phyloP scores from a whole-genome alignment of 2,888 invertebrate species.

The Drosophila nigricruria region DNA sequence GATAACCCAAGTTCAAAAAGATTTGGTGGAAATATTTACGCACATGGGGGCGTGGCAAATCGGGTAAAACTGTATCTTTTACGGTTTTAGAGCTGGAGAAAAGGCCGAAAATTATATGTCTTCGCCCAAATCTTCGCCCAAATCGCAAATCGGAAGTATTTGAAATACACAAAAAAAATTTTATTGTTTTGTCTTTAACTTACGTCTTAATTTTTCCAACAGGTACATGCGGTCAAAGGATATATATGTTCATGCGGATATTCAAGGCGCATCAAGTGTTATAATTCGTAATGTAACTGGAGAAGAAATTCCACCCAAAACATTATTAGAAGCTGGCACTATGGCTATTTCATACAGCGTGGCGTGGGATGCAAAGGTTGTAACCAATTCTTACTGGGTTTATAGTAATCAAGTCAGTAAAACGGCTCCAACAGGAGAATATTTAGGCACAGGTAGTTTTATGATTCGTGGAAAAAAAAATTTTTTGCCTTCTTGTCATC shows the following conservation, averaged over 20 bases:
- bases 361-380: slow-evolving; percentile 99
- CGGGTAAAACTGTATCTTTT: too few relatives aligned
- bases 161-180: too few relatives aligned
- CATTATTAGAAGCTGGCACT: slow-evolving; percentile 97
- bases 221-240: slow-evolving; percentile 89
- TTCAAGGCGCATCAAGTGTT: slow-evolving; percentile 96
- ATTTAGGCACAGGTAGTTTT: slow-evolving; percentile 97
- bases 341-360: slow-evolving; percentile 98
- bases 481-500: slow-evolving; percentile 95
- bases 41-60: too few relatives aligned
- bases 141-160: too few relatives aligned
- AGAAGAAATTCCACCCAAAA: slow-evolving; percentile 94
- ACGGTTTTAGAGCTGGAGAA: too few relatives aligned
- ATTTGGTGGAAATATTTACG: too few relatives aligned
- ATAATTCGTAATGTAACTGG: slow-evolving; percentile 94
- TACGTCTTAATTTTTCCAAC: not conserved
- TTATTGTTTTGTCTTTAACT: too few relatives aligned
- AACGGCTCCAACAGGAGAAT: slow-evolving; percentile 99
- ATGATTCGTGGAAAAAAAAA: slow-evolving; percentile 99
- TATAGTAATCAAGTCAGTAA: slow-evolving; percentile 97
- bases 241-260: slow-evolving; percentile 98
- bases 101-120: too few relatives aligned
- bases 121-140: too few relatives aligned
- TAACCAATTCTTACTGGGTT: slow-evolving; percentile 99
- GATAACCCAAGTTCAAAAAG: too few relatives aligned